Base-by-base conservation (phyloP, 2,888 invertebrate species). In the Torymus texanus region DNA sequence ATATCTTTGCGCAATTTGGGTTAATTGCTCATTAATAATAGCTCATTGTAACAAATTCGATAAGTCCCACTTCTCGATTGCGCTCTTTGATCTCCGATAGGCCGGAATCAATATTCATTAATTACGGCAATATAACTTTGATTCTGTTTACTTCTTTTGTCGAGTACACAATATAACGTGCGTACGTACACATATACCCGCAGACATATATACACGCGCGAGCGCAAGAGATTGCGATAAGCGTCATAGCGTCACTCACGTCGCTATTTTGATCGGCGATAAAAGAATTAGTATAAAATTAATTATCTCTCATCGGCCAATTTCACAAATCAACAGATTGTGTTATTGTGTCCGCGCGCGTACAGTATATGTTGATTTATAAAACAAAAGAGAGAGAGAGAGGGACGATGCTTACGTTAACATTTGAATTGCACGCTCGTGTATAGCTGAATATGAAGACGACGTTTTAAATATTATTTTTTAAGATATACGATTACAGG, bases 251-350 rank as follows among this genome's bases (percentile, higher is more conserved):
- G 71, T 61, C 21, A 41, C 13, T 59, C 53, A n/a, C n/a, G 14
- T 14, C 13, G 16, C 53, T 65, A 16, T 63, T 79, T 63, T 21
- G 58, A 70, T 65, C 14, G 1, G 21, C 73, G 80, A 80, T 80
- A 77, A 80, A 77, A 66, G 77, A 77, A 77, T 80, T 77, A 80
- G 74, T 74, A 61, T n/a, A 14, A 70, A 80, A 77, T 80, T 77
- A 77, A 77, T 77, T 65, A 59, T 59, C 59, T 51, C 10, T 50
- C 58, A 75, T 80, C 58, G 59, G 50, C 3, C 66, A 21, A 67
- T 74, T 73, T 73, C 67, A 21, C 53, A 41, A 80, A 75, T 71
- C 67, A 5, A 2, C 24, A 53, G 63, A 51, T 74, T 56, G 41
- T 41, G 41, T 41, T 41, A 41, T 41, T 41, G 41, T 41, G 21